Conservation (phyloP, 2,888 invertebrate species). For the Sympetrum striolatum region DNA sequence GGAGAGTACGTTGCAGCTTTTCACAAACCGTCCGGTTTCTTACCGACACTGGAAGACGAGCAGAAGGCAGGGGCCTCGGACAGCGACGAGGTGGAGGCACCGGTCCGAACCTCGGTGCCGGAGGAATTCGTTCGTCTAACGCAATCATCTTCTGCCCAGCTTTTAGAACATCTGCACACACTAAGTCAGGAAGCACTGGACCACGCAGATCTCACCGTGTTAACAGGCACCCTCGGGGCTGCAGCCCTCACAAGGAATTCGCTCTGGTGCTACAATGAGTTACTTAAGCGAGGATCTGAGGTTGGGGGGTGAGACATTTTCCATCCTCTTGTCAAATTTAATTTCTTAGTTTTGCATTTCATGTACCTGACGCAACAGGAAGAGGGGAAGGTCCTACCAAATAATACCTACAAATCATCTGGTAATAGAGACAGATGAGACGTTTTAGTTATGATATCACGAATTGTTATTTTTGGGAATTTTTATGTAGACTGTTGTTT, state of each 20-base stretch:
- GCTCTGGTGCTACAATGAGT: conserved; percentile 77
- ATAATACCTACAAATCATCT: too few species aligned
- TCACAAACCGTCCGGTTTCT: conserved; percentile 68
- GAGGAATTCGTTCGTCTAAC: conserved; percentile 75
- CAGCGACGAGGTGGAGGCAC: background rate
- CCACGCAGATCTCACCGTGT: conserved; percentile 81
- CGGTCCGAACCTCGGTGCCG: conserved; percentile 76
- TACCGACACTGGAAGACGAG: conserved; percentile 61
- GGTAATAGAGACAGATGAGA: background rate
- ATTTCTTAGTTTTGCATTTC: background rate
- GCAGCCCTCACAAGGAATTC: conserved; percentile 80
- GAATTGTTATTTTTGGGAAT: background rate
- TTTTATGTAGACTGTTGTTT: background rate
- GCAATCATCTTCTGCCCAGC: conserved; percentile 74
- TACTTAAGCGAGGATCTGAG: conserved; percentile 58
- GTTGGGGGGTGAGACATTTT: background rate
- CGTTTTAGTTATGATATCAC: background rate
- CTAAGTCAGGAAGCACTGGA: conserved; percentile 84
- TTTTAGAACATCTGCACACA: conserved; percentile 79
- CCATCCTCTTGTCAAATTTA: background rate
- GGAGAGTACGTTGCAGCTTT: conserved; percentile 81
- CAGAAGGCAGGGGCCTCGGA: conserved; percentile 55
- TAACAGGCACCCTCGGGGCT: conserved; percentile 78
- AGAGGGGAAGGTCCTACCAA: too few species aligned
- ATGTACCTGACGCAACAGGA: too few species aligned